These are phyloP conservation scores for Nothoprocta pentlandii DNA, from an alignment of 2,113 vertebrate genomes.

Conservation along the genomic window DNA sequence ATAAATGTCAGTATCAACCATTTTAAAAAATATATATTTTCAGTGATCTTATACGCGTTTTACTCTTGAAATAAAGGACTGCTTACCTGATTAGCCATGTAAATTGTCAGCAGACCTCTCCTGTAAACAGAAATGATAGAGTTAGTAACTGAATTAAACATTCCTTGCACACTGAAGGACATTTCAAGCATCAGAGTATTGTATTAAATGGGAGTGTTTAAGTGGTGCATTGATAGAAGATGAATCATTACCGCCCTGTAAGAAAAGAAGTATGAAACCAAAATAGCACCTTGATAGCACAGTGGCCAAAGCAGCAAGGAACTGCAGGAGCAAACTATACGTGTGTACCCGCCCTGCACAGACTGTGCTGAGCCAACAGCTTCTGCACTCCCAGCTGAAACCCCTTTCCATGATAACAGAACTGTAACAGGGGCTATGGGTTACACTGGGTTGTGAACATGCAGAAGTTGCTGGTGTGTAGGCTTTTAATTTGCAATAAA, in stretches of 20 bases:
- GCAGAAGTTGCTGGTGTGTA: background rate
- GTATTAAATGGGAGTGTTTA: background rate
- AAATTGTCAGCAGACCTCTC: slow-evolving; percentile 99
- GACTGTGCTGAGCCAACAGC: background rate
- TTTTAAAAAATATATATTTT: background rate
- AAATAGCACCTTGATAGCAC: background rate
- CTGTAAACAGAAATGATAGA: slow-evolving; percentile 75
- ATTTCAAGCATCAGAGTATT: background rate
- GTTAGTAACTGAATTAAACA: background rate
- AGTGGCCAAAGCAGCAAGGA: background rate
- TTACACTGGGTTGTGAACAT: background rate
- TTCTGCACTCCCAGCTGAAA: background rate
- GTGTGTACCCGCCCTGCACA: fast-evolving
- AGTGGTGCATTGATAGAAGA: background rate
- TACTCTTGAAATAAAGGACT: slow-evolving; percentile 1
- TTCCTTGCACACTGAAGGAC: background rate
- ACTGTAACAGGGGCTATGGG: background rate
- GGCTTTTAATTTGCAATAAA: background rate
- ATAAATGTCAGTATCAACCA: background rate
- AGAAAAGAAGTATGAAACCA: background rate
- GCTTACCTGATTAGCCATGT: slow-evolving; percentile 99
- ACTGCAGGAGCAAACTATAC: background rate
- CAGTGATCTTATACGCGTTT: background rate
- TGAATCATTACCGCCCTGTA: background rate
- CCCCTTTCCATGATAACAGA: background rate